phyloP scores from a whole-genome alignment of 2,888 invertebrate species.

The Caradrina kadenii region DNA sequence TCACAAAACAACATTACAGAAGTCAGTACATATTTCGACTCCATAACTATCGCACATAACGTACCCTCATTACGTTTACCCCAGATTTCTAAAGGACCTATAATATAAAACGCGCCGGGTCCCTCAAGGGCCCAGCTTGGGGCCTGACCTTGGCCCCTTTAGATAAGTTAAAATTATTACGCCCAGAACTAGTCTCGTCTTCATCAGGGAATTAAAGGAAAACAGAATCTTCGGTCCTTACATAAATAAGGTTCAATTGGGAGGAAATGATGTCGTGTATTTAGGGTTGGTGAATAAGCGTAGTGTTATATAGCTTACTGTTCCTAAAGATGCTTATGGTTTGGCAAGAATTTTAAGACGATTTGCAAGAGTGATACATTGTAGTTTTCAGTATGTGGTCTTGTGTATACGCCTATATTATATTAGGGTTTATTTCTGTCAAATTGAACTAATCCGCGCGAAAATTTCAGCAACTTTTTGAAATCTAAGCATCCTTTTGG shows the following conservation, averaged over 20 bases:
- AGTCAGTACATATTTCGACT: conserved; percentile 32
- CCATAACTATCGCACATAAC: conserved; percentile 35
- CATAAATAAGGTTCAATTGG: conserved; percentile 48
- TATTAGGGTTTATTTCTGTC: too few species aligned
- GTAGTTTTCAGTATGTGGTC: background rate
- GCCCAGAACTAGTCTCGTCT: conserved; percentile 20
- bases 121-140: conserved; percentile 16
- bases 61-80: conserved; percentile 42
- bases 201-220: conserved; percentile 33
- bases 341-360: conserved; percentile 8
- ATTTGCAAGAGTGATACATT: background rate
- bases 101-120: conserved; percentile 38
- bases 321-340: background rate
- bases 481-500: too few species aligned
- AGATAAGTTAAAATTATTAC: conserved; percentile 47
- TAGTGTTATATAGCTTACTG: conserved; percentile 16
- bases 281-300: conserved; percentile 19
- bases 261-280: conserved; percentile 33
- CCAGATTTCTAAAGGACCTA: conserved; percentile 49
- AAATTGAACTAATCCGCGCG: too few species aligned
- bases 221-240: conserved; percentile 15
- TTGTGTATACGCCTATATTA: background rate
- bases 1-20: conserved; percentile 26
- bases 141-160: conserved; percentile 35
- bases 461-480: too few species aligned